These are phyloP conservation scores for Limnephilus marmoratus DNA, from an alignment of 2,888 invertebrate species.

Conservation along the genomic window DNA sequence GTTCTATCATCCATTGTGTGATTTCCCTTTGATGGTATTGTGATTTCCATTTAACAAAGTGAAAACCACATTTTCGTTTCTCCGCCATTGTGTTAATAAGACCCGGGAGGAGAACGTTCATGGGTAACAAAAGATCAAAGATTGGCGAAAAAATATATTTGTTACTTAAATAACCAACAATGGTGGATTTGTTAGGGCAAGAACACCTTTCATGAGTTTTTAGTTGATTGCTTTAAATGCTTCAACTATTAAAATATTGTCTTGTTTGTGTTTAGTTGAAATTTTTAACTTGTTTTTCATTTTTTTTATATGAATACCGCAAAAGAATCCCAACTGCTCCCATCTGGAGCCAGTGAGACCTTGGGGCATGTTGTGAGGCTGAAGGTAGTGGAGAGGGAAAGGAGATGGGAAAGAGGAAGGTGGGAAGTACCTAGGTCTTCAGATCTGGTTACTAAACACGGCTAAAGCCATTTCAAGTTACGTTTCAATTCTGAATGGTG, in stretches of 20 bases:
- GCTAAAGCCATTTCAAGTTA: too few relatives aligned
- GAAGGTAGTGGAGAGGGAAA: too few relatives aligned
- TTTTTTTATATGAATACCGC: too few relatives aligned
- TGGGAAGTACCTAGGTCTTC: too few relatives aligned
- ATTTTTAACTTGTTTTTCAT: too few relatives aligned
- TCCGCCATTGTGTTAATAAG: neutral
- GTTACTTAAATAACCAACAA: neutral
- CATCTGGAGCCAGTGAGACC: too few relatives aligned
- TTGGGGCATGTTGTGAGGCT: too few relatives aligned
- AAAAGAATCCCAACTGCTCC: too few relatives aligned
- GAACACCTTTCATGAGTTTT: neutral
- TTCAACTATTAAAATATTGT: neutral
- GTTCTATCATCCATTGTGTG: constrained; percentile 2
- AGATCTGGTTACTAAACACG: too few relatives aligned
- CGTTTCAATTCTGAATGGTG: too few relatives aligned
- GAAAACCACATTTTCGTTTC: neutral
- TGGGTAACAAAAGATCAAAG: neutral
- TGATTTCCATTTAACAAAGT: constrained; percentile 2
- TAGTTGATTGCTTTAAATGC: neutral
- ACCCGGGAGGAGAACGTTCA: neutral
- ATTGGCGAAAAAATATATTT: neutral
- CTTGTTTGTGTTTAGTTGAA: neutral
- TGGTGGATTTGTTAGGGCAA: neutral
- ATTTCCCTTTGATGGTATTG: neutral
- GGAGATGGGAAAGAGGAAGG: too few relatives aligned